Percentiles rank a stretch among this genome's conserved stretches.
phyloP scores from a whole-genome alignment of 2,113 vertebrate species.

The Tiliqua scincoides region DNA sequence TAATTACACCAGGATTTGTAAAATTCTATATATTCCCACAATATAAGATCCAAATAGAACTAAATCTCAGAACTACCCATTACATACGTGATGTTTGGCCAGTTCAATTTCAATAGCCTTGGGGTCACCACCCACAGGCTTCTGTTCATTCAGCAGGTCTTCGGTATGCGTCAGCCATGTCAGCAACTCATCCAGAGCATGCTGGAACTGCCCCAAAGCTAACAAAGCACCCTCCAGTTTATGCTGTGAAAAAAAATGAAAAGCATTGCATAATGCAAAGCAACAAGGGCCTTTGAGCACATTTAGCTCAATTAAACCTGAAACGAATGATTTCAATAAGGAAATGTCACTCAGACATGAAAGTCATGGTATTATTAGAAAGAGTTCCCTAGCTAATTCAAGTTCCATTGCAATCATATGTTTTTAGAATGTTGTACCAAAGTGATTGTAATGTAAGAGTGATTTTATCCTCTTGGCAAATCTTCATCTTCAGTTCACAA shows the following conservation, averaged over 20 bases:
- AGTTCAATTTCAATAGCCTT: slow-evolving; percentile 98
- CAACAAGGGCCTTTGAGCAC: slow-evolving; percentile 18
- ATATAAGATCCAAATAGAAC: slow-evolving; percentile 30
- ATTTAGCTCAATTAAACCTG: slow-evolving; percentile 22
- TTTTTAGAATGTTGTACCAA: background rate
- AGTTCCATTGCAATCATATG: background rate
- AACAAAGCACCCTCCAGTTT: slow-evolving; percentile 95
- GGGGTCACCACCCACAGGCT: slow-evolving; percentile 90
- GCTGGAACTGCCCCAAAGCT: slow-evolving; percentile 96
- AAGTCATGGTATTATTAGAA: slow-evolving; percentile 4
- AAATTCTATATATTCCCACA: background rate
- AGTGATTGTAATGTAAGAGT: background rate
- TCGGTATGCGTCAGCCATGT: slow-evolving; percentile 95
- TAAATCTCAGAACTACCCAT: slow-evolving; percentile 32
- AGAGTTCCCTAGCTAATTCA: too few species aligned
- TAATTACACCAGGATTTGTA: slow-evolving; percentile 4
- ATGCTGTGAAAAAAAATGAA: slow-evolving; percentile 82
- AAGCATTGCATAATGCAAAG: slow-evolving; percentile 34
- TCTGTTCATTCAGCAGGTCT: slow-evolving; percentile 92
- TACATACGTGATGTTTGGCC: slow-evolving; percentile 96
- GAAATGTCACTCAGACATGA: background rate
- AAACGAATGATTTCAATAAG: background rate
- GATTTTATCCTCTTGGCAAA: background rate
- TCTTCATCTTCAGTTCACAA: background rate
- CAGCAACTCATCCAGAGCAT: slow-evolving; percentile 94